A percentile compares a stretch with the other conserved stretches of the same genome.
Conservation (phyloP, 2,888 invertebrate genomes). For the Camponotus fellah region DNA sequence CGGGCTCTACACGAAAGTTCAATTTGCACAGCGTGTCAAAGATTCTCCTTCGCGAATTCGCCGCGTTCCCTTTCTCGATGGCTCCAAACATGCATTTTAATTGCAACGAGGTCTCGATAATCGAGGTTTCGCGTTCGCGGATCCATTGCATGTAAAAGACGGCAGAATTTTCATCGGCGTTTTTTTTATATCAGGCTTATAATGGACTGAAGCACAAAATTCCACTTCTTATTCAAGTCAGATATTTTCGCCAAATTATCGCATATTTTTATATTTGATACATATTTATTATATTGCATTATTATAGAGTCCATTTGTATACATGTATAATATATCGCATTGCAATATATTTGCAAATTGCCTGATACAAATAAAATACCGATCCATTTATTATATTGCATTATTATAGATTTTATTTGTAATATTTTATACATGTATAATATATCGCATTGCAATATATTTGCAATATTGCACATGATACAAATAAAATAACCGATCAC, state of each 20-base stretch:
- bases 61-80: slow-evolving; percentile 52
- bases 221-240: neutral
- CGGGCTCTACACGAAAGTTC: slow-evolving; percentile 81
- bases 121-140: slow-evolving; percentile 52
- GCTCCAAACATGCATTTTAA: slow-evolving; percentile 69
- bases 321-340: no score
- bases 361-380: neutral
- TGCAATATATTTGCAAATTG: neutral
- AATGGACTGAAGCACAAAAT: neutral
- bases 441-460: neutral
- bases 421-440: no score
- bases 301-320: no score
- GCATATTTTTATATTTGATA: neutral
- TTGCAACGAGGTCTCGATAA: slow-evolving; percentile 76
- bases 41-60: slow-evolving; percentile 68
- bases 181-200: neutral
- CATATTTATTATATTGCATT: neutral
- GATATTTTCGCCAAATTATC: neutral
- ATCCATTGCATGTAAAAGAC: neutral
- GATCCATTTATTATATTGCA: no score
- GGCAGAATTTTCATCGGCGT: neutral
- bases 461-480: neutral
- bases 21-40: slow-evolving; percentile 82
- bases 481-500: slow-evolving; percentile 7
- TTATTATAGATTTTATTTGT: no score